phyloP scores from a whole-genome alignment of 2,113 vertebrate species.

The Dicaeum eximium region DNA sequence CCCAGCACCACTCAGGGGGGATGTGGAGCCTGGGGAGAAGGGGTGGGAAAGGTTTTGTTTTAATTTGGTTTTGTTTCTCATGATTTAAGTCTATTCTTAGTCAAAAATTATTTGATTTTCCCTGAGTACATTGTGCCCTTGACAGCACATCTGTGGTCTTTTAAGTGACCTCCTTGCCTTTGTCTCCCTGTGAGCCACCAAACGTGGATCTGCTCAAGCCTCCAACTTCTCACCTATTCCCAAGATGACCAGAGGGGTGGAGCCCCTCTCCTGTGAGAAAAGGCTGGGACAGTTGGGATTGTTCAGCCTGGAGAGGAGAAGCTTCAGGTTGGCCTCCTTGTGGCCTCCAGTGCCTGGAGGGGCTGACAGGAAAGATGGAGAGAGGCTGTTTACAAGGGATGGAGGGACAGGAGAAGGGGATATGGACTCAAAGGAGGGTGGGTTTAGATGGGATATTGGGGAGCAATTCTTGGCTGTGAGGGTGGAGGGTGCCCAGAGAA shows the following conservation, averaged over 20 bases:
- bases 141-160: background rate
- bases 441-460: background rate
- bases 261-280: background rate
- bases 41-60: background rate
- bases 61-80: background rate
- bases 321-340: accelerated
- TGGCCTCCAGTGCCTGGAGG: background rate
- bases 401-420: background rate
- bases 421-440: background rate
- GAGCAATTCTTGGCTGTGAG: accelerated
- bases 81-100: background rate
- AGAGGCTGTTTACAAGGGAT: accelerated
- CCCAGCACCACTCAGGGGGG: background rate
- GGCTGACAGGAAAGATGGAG: accelerated
- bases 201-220: background rate
- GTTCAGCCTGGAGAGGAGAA: background rate
- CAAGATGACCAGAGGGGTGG: background rate
- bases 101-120: background rate
- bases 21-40: background rate
- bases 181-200: background rate
- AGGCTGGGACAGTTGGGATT: background rate
- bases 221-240: background rate
- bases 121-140: background rate
- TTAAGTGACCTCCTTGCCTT: background rate
- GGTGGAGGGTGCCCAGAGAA: background rate